A percentile compares a stretch with the other conserved stretches of the same genome.
Conservation (phyloP, 2,888 invertebrate species). For the Ischnus inquisitorius region DNA sequence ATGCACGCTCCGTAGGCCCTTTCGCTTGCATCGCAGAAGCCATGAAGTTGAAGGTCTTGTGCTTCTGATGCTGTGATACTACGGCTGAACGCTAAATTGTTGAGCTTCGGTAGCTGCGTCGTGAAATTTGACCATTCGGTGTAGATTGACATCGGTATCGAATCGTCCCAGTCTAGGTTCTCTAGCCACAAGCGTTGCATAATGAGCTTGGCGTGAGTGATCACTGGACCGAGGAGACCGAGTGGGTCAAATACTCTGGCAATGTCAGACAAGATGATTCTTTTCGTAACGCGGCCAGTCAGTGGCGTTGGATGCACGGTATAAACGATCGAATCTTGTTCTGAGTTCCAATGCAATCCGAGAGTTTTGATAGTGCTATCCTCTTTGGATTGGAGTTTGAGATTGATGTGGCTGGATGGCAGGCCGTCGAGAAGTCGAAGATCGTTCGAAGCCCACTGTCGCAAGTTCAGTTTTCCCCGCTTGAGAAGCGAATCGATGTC, state of each 20-base stretch:
- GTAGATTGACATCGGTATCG: neutral
- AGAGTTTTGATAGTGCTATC: slow-evolving; percentile 51
- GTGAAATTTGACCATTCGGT: too few relatives aligned
- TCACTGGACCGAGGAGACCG: slow-evolving; percentile 53
- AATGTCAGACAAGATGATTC: slow-evolving; percentile 54
- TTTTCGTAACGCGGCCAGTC: slow-evolving; percentile 40
- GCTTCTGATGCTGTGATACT: neutral
- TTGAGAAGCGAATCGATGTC: slow-evolving; percentile 35
- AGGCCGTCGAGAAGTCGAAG: slow-evolving; percentile 32
- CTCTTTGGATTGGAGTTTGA: slow-evolving; percentile 29
- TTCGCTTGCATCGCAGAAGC: neutral
- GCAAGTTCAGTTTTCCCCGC: slow-evolving; percentile 31
- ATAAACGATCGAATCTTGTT: slow-evolving; percentile 54
- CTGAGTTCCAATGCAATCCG: slow-evolving; percentile 59
- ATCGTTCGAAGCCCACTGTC: slow-evolving; percentile 57
- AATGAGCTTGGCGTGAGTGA: slow-evolving; percentile 46
- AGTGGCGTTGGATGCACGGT: slow-evolving; percentile 33
- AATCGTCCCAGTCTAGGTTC: slow-evolving; percentile 51
- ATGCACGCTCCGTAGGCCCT: too few relatives aligned
- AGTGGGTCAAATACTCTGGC: slow-evolving; percentile 50
- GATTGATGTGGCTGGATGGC: slow-evolving; percentile 17
- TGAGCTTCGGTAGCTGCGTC: neutral
- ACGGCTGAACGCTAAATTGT: slow-evolving; percentile 9
- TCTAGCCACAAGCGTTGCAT: slow-evolving; percentile 48
- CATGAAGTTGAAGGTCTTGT: slow-evolving; percentile 20